Evolutionary conservation across 2,113 vertebrate genomes (phyloP).

Genomic region (Pyxicephalus adspersus): DNA sequence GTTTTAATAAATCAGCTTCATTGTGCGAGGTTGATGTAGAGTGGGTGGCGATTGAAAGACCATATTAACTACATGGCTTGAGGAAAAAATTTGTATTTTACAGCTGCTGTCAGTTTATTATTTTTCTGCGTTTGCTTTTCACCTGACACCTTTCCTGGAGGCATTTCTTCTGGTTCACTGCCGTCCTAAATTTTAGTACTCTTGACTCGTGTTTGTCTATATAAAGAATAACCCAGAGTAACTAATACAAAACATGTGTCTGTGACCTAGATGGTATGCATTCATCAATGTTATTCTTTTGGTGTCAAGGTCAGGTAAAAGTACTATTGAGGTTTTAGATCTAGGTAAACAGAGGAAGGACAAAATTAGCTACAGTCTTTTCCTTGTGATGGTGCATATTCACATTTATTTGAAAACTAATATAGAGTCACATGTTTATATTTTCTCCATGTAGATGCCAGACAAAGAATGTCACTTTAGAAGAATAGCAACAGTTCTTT

Average conservation of each 20-base stretch:
- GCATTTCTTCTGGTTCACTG: background rate
- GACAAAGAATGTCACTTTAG: constrained; percentile 63
- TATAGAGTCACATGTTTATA: background rate
- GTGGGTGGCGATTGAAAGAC: too few relatives aligned
- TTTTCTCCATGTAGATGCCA: constrained; percentile 69
- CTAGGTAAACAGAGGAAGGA: background rate
- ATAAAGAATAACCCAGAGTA: background rate
- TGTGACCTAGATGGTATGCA: background rate
- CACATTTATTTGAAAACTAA: background rate
- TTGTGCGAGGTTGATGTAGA: too few relatives aligned
- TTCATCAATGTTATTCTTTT: too few relatives aligned
- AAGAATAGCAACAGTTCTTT: constrained; percentile 65
- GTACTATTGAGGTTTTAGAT: background rate
- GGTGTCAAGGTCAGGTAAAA: background rate
- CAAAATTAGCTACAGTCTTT: background rate
- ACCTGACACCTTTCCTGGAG: background rate
- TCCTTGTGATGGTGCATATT: too few relatives aligned
- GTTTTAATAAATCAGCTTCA: too few relatives aligned
- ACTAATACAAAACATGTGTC: background rate
- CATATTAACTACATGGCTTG: too few relatives aligned
- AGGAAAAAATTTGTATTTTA: too few relatives aligned
- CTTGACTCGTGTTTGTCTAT: background rate
- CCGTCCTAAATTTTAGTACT: background rate
- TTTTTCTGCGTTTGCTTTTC: background rate
- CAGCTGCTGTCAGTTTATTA: background rate